Evolutionary conservation across 2,797 vertebrate species (phyloP).

Genomic region (Poecilia picta): DNA sequence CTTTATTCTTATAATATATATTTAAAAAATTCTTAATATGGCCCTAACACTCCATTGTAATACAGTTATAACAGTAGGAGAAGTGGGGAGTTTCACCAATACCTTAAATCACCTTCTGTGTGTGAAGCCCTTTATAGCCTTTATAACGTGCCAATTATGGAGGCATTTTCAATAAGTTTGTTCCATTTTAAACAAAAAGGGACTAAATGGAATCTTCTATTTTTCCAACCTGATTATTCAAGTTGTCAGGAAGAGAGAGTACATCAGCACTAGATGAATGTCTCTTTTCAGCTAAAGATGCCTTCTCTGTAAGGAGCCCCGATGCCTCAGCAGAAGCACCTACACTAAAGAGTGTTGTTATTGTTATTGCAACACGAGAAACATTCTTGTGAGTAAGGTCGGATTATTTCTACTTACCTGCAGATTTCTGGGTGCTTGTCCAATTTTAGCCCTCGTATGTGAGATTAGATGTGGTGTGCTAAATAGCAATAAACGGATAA

Average conservation of each 20-base stretch:
- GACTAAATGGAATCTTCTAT: background rate
- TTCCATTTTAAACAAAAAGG: background rate
- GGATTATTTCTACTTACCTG: background rate
- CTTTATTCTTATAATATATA: no score
- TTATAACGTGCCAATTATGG: no score
- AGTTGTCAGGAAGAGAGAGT: background rate
- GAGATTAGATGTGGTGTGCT: background rate
- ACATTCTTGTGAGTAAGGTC: background rate
- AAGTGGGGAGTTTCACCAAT: background rate
- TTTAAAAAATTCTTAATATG: no score
- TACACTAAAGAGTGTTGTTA: background rate
- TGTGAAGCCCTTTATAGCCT: no score
- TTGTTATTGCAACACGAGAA: background rate
- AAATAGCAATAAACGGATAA: no score
- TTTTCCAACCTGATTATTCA: background rate
- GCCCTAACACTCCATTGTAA: no score
- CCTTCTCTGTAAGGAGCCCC: background rate
- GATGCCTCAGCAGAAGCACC: background rate
- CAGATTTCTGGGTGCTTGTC: background rate
- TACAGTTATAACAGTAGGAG: background rate
- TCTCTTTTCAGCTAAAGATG: background rate
- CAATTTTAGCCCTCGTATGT: background rate
- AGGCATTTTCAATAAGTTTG: background rate
- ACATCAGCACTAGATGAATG: background rate
- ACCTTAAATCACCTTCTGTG: background rate